phyloP scores from a whole-genome alignment of 2,113 vertebrate genomes.

The Tretioscincus oriximinensis region DNA sequence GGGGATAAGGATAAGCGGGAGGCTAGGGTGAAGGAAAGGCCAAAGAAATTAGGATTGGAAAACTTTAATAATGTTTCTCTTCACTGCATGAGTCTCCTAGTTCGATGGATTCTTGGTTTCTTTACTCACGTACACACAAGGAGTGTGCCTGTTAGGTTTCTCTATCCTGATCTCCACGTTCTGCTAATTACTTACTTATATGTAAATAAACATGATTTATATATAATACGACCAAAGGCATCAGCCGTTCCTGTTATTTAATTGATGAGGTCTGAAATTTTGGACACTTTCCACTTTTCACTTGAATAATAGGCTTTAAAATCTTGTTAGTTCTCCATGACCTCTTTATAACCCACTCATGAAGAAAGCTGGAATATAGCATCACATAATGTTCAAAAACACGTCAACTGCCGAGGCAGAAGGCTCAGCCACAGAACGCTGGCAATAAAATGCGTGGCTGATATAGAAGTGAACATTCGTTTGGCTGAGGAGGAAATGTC shows the following conservation, averaged over 20 bases:
- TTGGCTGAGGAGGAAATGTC: not conserved
- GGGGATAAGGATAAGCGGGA: constrained; percentile 30
- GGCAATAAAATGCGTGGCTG: not conserved
- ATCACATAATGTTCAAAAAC: constrained; percentile 5
- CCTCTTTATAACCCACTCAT: not conserved
- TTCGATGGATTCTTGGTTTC: constrained; percentile 30
- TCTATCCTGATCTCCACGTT: constrained; percentile 19
- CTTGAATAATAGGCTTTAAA: constrained; percentile 13
- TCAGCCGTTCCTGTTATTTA: not conserved
- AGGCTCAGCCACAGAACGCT: not conserved
- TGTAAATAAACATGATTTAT: constrained; percentile 12
- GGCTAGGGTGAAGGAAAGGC: constrained; percentile 56
- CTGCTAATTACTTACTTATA: constrained; percentile 19
- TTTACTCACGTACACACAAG: constrained; percentile 12
- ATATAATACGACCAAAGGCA: not conserved
- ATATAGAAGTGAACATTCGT: not conserved
- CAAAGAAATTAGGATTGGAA: constrained; percentile 44
- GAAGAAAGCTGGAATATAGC: not conserved
- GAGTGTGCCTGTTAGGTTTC: constrained; percentile 1
- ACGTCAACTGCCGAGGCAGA: not conserved
- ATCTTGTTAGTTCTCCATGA: not conserved
- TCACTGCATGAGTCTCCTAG: constrained; percentile 36
- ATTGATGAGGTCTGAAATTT: not conserved
- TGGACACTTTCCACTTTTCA: constrained; percentile 2
- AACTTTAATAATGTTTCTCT: constrained; percentile 46